phyloP scores from a whole-genome alignment of 1,140 invertebrate genomes.

The Mycetomoellerius zeteki region DNA sequence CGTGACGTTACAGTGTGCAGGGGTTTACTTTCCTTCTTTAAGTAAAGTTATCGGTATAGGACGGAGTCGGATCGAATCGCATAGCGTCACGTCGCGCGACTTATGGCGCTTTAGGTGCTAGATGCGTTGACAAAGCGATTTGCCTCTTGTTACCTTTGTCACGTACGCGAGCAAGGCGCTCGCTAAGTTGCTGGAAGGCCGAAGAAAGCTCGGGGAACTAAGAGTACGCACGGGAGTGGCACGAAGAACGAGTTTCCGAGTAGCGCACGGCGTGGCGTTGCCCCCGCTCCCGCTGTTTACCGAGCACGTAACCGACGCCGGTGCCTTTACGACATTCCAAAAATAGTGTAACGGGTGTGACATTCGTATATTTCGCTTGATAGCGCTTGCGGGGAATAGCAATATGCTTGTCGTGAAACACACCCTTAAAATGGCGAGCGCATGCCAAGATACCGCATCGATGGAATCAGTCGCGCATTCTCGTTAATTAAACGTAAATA shows the following conservation, averaged over 20 bases:
- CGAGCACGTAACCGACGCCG: slow-evolving; percentile 56
- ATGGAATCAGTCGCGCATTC: neutral
- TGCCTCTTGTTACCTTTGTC: slow-evolving; percentile 76
- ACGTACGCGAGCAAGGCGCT: slow-evolving; percentile 65
- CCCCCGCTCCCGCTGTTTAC: slow-evolving; percentile 28
- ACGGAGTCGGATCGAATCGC: slow-evolving; percentile 67
- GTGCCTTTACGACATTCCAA: slow-evolving; percentile 52
- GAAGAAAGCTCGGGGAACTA: slow-evolving; percentile 51
- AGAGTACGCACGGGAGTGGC: slow-evolving; percentile 27
- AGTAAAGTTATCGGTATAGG: slow-evolving; percentile 71
- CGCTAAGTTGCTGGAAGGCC: slow-evolving; percentile 65
- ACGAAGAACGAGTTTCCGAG: slow-evolving; percentile 53
- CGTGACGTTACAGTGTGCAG: neutral
- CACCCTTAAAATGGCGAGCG: slow-evolving; percentile 25
- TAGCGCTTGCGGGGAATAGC: slow-evolving; percentile 40
- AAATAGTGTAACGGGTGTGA: slow-evolving; percentile 56
- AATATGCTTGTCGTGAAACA: slow-evolving; percentile 14
- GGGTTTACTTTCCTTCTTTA: slow-evolving; percentile 61
- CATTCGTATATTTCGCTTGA: slow-evolving; percentile 57
- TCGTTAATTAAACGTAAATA: slow-evolving; percentile 1
- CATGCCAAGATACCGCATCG: slow-evolving; percentile 15
- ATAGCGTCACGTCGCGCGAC: slow-evolving; percentile 64
- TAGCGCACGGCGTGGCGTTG: neutral
- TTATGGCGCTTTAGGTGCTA: slow-evolving; percentile 64
- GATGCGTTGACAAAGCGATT: slow-evolving; percentile 77